These are phyloP conservation scores for Selene dorsalis DNA, from an alignment of 2,797 vertebrate genomes.

Conservation along the genomic window DNA sequence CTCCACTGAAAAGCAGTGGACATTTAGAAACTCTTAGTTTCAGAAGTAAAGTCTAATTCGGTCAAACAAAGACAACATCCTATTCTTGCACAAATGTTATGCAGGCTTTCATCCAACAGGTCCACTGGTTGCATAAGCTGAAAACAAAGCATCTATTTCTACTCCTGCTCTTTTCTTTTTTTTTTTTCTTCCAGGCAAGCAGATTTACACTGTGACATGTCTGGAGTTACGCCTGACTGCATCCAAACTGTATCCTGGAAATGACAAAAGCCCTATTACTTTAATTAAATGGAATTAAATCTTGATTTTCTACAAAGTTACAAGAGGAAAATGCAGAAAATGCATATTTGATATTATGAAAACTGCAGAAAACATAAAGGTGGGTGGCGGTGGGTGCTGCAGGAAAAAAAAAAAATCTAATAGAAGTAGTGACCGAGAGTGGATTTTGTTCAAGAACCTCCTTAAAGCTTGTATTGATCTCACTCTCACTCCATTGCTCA, in stretches of 20 bases:
- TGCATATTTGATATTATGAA: not conserved
- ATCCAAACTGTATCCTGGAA: constrained; percentile 76
- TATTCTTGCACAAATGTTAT: constrained; percentile 78
- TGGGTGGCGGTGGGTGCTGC: constrained; percentile 21
- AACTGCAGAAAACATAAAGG: not conserved
- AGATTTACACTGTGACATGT: constrained; percentile 77
- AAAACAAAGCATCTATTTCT: constrained; percentile 81
- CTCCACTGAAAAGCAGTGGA: constrained; percentile 13
- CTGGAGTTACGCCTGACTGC: constrained; percentile 70
- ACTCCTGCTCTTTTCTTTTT: constrained; percentile 44
- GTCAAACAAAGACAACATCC: constrained; percentile 72
- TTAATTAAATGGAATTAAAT: constrained; percentile 46
- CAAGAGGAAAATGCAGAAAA: constrained; percentile 52
- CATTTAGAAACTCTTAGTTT: constrained; percentile 52
- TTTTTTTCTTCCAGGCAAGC: constrained; percentile 55
- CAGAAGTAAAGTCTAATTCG: constrained; percentile 53
- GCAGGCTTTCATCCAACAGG: constrained; percentile 80
- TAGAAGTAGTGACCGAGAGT: not conserved
- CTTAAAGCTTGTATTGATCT: not conserved
- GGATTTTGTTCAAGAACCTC: constrained; percentile 29
- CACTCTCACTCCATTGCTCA: not conserved
- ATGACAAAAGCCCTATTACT: constrained; percentile 62
- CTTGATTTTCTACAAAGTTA: not conserved
- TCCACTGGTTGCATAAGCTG: constrained; percentile 76
- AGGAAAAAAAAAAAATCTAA: constrained; percentile 22